phyloP scores from a whole-genome alignment of 1,140 invertebrate genomes.

The Dreissena rostriformis region DNA sequence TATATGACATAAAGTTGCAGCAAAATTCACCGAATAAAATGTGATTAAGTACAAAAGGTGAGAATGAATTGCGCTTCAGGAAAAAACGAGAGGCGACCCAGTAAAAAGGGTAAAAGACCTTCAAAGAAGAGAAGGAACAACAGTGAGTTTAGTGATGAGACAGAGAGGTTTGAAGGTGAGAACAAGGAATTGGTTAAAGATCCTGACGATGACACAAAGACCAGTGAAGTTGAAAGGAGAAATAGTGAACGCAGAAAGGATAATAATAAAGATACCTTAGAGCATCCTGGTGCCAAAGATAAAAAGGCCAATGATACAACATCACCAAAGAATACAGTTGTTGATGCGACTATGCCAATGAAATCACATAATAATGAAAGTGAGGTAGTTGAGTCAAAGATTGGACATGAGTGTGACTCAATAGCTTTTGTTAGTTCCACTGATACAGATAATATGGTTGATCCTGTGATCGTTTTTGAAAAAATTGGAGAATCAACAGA shows the following conservation, averaged over 20 bases:
- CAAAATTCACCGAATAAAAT: too few species aligned
- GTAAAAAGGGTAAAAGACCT: background rate
- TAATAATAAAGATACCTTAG: too few species aligned
- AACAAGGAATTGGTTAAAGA: too few species aligned
- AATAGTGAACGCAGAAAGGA: too few species aligned
- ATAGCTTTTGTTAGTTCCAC: background rate
- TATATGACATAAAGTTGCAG: too few species aligned
- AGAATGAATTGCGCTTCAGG: constrained; percentile 8
- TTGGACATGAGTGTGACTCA: background rate
- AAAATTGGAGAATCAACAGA: constrained; percentile 1
- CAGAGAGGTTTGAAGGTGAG: too few species aligned
- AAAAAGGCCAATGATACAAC: too few species aligned
- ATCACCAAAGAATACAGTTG: too few species aligned
- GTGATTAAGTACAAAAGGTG: too few species aligned
- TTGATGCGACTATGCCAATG: background rate
- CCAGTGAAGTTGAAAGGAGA: too few species aligned
- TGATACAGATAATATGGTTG: background rate
- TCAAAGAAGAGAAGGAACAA: background rate
- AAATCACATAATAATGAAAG: background rate
- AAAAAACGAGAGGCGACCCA: background rate
- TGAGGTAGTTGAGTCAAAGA: background rate
- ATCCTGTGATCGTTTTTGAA: background rate
- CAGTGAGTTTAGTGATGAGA: background rate
- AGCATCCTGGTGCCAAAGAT: too few species aligned
- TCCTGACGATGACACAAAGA: too few species aligned